Base-by-base conservation (phyloP, 1,140 invertebrate species). In the Drosophila neocordata region DNA sequence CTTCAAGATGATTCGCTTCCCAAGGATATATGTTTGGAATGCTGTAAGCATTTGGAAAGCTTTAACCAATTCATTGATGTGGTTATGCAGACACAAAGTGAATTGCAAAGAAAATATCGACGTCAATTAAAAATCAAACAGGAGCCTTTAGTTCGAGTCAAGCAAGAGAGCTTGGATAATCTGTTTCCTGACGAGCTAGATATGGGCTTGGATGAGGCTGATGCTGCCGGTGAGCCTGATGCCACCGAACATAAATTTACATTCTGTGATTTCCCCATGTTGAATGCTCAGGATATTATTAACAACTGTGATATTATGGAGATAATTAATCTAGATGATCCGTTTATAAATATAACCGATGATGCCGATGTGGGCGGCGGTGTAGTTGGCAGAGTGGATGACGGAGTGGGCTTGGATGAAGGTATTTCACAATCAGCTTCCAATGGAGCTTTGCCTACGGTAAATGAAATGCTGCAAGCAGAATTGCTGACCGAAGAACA, bases 231-330 rank as follows among this genome's bases (percentile, higher is more conserved):
- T 1, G 83, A 76, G 0, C 20, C 71, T 3, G 69, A 71, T 51
- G 76, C 72, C n/a, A 85, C 82, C 0, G 90, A 91, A 22, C 90
- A 91, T 38, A 91, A 91, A 65, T 91, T 80, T 34, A 75, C 78
- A 31, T 91, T 91, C 63, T 90, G 79, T 44, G 79, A 91, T 70
- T 90, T 91, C 67, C 88, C 90, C 51, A 77, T 90, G 70, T 48
- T 91, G 1, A 91, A 91, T 51, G 65, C 89, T 0, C 85, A 91
- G 51, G 89, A 91, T 52, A 91, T 91, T 1, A 91, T 91, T 1
- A 91, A 91, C 44, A 91, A 91, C 48, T 91, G 90, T 77, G 90
- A 91, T 68, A 91, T 91, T 15, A 91, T 91, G 90, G 90, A 91
- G 68, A 91, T 91, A 13, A 90, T 91, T 6, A 90, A 90, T 59